Evolutionary conservation across 2,113 vertebrate species (phyloP), one percentile per base, ranked within the genome.

Genomic region (Mastomys coucha): DNA sequence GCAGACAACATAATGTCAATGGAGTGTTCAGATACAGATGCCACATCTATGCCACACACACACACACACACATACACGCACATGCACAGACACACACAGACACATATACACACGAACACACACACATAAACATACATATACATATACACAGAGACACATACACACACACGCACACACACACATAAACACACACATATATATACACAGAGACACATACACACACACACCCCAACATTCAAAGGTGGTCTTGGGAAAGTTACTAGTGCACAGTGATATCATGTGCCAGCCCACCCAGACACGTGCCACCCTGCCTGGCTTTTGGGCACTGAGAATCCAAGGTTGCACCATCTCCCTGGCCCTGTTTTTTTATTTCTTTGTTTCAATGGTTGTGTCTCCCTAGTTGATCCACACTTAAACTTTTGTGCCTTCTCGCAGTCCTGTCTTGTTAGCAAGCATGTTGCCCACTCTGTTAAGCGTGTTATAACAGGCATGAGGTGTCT

Each of bases 391-490:
- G 14, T 28, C 7, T 51, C 63, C 24, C 24, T 60, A 28, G 4
- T 31, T 26, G n/a, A 80, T 56, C 33, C 4, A 89, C 85, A 75
- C 88, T 88, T 80, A 76, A 16, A 33, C 56, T 81, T 80, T 80
- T 85, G 19, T 90, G 6, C 4, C 49, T 67, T 51, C 13, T 63
- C 22, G 45, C 33, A 33, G 60, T n/a, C 91, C 67, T 93, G 76
- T 69, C 80, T 86, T 36, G 3, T 45, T 91, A 91, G 17, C 51
- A 75, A 94, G 89, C 45, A 7, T 85, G 84, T 42, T 58, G 22
- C 45, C 65, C 28, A 82, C 20, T 95, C 85, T 91, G 7, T 76
- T 69, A 91, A 77, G n/a, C 63, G 42, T 65, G 90, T 90, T 49
- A 6, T 75, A 91, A 80, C 20, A 73, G n/a, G 53, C 53, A 36